Base-by-base conservation (phyloP, 2,797 vertebrate species). In the Pitangus sulphuratus region DNA sequence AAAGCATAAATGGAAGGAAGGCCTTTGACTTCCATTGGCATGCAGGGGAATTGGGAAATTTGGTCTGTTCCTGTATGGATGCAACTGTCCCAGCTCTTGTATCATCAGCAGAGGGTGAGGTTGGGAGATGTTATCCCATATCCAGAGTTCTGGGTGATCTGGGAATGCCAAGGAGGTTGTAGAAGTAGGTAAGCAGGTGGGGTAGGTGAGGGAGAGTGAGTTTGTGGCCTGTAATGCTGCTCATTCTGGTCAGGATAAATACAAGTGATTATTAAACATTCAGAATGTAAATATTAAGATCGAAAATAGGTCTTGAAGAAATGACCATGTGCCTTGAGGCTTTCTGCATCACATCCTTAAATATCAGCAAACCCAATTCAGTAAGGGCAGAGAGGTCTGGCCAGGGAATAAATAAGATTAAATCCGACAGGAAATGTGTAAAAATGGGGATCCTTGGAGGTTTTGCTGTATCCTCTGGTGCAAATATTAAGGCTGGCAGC, bases 401-500 rank as follows among this genome's bases (percentile, higher is more conserved):
- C 8, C 44, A 47, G 17, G 50, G 51, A 0, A 2, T 51, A 65
- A 94, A 54, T 40, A 60, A 78, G 37, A 85, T 56, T 51, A 44
- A 89, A 71, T 48, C 37, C 53, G 66, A 40, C 7, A 37, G 31
- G 42, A 30, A 48, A 37, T 58, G 26, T 39, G 64, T 77, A 58
- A 64, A 89, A 87, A 66, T 35, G 20, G 26, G 39, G 12, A 17
- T 58, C 60, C 48, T 74, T 35, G 37, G 54, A 64, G 48, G 24
- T 56, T 89, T 91, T 76, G 19, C 56, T 89, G 33, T 18, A 42
- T 87, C 35, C 22, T 31, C 18, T 87, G 45, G 31, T 76, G 64
- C 51, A 86, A 22, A 44, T 79, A 95, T 92, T 89, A 91, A 86
- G 81, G 74, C 45, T 91, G 92, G 42, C 21, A 76, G 71, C 91